These are phyloP conservation scores for Amphimallon solstitiale DNA, from an alignment of 2,888 invertebrate genomes.

Conservation along the genomic window DNA sequence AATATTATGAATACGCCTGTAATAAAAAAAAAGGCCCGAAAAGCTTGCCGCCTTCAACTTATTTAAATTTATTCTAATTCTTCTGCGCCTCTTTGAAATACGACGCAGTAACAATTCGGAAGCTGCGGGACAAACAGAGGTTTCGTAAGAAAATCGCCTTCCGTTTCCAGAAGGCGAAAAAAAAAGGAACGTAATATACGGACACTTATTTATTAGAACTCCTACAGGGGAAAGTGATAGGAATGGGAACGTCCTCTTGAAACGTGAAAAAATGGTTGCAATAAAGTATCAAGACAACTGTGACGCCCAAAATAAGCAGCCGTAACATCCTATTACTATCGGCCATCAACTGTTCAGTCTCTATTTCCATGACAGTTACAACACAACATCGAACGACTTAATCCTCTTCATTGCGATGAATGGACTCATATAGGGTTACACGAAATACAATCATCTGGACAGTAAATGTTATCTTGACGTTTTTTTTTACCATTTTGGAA, in stretches of 20 bases:
- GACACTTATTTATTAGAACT: slow-evolving; percentile 3
- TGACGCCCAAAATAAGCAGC: slow-evolving; percentile 1
- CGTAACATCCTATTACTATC: neutral
- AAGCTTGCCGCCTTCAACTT: neutral
- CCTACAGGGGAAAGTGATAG: neutral
- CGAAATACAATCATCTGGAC: too few relatives aligned
- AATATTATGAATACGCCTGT: too few relatives aligned
- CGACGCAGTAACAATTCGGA: neutral
- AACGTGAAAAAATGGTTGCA: neutral
- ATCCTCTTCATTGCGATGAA: neutral
- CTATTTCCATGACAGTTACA: neutral
- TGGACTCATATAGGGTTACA: neutral
- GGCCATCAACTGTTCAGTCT: neutral
- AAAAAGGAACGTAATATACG: neutral
- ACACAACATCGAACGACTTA: neutral
- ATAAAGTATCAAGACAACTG: slow-evolving; percentile 10
- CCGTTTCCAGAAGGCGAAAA: neutral
- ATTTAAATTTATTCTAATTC: neutral
- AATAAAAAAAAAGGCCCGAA: neutral
- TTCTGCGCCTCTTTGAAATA: neutral
- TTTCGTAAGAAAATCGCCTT: neutral
- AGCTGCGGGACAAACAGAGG: slow-evolving; percentile 3
- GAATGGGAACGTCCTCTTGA: neutral
- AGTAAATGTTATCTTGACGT: too few relatives aligned
- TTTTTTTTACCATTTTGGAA: too few relatives aligned